Evolutionary conservation across 2,113 vertebrate genomes (phyloP), one percentile per base, ranked within the genome.

Genomic region (Heterotilapia buettikoferi): DNA sequence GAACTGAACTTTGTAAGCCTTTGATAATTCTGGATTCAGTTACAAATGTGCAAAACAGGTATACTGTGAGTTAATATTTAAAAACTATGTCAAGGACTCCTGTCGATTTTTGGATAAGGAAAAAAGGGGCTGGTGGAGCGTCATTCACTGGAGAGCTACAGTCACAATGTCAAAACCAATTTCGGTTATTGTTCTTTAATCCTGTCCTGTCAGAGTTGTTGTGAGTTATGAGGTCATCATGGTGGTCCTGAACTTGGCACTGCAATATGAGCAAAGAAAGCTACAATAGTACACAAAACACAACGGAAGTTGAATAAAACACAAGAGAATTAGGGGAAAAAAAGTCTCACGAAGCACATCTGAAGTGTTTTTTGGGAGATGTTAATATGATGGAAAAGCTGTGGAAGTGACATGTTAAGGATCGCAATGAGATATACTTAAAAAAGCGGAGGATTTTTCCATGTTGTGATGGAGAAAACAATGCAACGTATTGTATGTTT

Each of bases 251-350:
- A 63, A 63, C 5, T 19, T 63, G 59, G 59, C 18, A 36, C 59
- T 36, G 18, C 59, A 36, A 19, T 36, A 63, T 10, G 31, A 63
- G 59, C 59, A 63, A 63, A 11, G 59, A 63, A 63, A 19, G 59
- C 18, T 63, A 11, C 16, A 63, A 63, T 2, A 63, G 59, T 36
- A 63, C 59, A 63, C 31, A 63, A 63, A 63, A 63, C 29, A 61
- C 29, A 61, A 33, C 1, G 2, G 57, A 10, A 19, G 57, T 61
- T 19, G 29, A 19, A 61, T 33, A 33, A 33, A 61, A 19, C 6
- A 63, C 18, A 63, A 36, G 16, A 36, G 31, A 63, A 63, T 63
- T 63, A 31, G 3, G 33, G 18, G 0, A 0, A 0, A 3, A 21
- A 6, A 63, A 36, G 0, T 36, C 4, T 36, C 31, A 66, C 31